phyloP scores from a whole-genome alignment of 2,797 vertebrate species.

The Mus minutoides region DNA sequence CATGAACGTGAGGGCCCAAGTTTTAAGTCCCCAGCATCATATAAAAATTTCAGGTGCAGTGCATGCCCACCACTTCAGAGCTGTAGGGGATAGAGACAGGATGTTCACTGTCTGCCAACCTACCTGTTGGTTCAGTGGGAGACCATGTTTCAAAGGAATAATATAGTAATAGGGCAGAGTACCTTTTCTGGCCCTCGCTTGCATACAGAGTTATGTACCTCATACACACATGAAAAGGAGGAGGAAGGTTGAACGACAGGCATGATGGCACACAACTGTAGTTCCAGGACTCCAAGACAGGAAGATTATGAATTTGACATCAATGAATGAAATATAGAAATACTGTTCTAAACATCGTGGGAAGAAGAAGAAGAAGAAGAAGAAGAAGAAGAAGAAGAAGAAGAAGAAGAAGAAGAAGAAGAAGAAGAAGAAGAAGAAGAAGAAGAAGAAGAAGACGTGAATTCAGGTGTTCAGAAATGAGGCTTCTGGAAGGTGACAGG shows the following conservation, averaged over 20 bases:
- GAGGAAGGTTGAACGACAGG: neutral
- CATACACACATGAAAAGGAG: neutral
- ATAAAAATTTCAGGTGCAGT: neutral
- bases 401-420: neutral
- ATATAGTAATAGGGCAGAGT: neutral
- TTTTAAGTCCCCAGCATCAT: neutral
- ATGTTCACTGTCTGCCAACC: neutral
- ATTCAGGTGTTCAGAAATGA: neutral
- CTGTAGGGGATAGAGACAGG: neutral
- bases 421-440: neutral
- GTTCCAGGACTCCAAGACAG: neutral
- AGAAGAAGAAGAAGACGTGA: no score
- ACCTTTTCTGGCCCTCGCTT: neutral
- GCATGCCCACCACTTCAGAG: no score
- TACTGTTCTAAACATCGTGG: neutral
- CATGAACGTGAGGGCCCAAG: rapidly evolving
- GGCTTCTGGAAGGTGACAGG: neutral
- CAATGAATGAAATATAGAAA: neutral
- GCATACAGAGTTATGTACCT: neutral
- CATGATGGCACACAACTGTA: no score
- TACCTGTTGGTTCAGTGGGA: neutral
- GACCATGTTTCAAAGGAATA: neutral
- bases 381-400: no score
- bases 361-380: neutral
- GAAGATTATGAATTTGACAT: neutral